A percentile compares a stretch with the other conserved stretches of the same genome.
phyloP scores from a whole-genome alignment of 2,888 invertebrate genomes.

The Bedellia somnulentella region DNA sequence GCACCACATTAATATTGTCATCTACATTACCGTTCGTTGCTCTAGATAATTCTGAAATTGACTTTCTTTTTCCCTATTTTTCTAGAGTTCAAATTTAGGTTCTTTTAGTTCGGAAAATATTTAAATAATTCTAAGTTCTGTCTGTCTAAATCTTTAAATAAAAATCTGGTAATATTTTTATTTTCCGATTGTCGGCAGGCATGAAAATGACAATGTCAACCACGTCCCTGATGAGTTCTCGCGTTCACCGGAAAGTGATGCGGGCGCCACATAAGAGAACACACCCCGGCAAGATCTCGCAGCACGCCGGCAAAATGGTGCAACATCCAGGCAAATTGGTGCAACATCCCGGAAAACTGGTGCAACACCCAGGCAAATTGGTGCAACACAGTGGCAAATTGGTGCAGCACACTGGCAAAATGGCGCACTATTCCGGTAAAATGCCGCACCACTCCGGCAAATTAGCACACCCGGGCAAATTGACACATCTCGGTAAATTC shows the following conservation, averaged over 20 bases:
- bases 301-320: slow-evolving; percentile 36
- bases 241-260: slow-evolving; percentile 69
- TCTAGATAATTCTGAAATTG: no score
- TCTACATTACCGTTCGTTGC: no score
- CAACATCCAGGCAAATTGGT: slow-evolving; percentile 28
- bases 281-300: slow-evolving; percentile 28
- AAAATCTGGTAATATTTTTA: slow-evolving; percentile 15
- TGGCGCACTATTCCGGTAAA: slow-evolving; percentile 33
- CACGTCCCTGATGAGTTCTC: slow-evolving; percentile 65
- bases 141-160: slow-evolving; percentile 1
- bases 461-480: slow-evolving; percentile 23
- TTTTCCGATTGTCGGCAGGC: slow-evolving; percentile 51
- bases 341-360: slow-evolving; percentile 26
- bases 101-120: no score
- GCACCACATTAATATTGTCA: no score
- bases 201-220: slow-evolving; percentile 78
- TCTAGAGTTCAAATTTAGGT: no score
- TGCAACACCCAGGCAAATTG: slow-evolving; percentile 35
- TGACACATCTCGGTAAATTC: slow-evolving; percentile 37
- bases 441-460: slow-evolving; percentile 24
- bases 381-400: slow-evolving; percentile 29
- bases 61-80: no score
- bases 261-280: slow-evolving; percentile 66
- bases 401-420: slow-evolving; percentile 36
- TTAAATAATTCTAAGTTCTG: neutral